Percentiles rank a stretch among this genome's conserved stretches.
Evolutionary conservation across 2,797 vertebrate species (phyloP).

Genomic region (Podarcis siculus): DNA sequence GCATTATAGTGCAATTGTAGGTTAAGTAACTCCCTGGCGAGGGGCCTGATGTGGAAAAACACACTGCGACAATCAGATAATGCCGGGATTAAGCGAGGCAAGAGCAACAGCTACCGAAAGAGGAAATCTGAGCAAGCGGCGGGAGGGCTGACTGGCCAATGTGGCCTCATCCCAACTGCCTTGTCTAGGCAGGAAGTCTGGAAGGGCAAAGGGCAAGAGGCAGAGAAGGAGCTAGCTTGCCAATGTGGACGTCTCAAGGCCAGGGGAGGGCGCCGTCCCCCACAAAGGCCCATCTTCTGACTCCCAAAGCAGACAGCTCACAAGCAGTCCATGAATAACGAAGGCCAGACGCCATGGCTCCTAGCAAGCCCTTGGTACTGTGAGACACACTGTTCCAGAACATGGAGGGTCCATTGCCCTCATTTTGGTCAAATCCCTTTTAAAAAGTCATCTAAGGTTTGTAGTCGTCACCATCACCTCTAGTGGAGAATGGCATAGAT

Average conservation of each 20-base stretch:
- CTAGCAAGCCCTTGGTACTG: too few relatives aligned
- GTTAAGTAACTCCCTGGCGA: constrained; percentile 73
- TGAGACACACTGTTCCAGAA: too few relatives aligned
- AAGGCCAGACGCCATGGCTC: too few relatives aligned
- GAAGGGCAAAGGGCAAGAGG: constrained; percentile 22
- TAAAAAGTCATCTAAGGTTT: not conserved
- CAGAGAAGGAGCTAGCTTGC: not conserved
- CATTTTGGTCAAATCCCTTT: not conserved
- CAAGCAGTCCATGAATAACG: too few relatives aligned
- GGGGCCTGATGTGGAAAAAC: constrained; percentile 59
- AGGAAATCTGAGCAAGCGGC: constrained; percentile 32
- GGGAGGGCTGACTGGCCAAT: constrained; percentile 9
- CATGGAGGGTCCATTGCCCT: not conserved
- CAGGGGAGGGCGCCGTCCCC: rapidly evolving
- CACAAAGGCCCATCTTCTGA: not conserved
- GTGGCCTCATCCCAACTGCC: constrained; percentile 54
- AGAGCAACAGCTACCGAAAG: constrained; percentile 46
- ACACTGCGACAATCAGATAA: constrained; percentile 68
- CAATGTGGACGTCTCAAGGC: constrained; percentile 27
- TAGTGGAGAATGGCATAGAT: not conserved
- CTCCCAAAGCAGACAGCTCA: too few relatives aligned
- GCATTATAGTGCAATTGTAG: constrained; percentile 72
- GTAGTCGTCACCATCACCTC: not conserved
- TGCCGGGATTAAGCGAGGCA: constrained; percentile 54
- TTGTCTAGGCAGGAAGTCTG: constrained; percentile 47